These are phyloP conservation scores for Trypoxylus dichotomus DNA, from an alignment of 1,140 invertebrate genomes.

Conservation along the genomic window DNA sequence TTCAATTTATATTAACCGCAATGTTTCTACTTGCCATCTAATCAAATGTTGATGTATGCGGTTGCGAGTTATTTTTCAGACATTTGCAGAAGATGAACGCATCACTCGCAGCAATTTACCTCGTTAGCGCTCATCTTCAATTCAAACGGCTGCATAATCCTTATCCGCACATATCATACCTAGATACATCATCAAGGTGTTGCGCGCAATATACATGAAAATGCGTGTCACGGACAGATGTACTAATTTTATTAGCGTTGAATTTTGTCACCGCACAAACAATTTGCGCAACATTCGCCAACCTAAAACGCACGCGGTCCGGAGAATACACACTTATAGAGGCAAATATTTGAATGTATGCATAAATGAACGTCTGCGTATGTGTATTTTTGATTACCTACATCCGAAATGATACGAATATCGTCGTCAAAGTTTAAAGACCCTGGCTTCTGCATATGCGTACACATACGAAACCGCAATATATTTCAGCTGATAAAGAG, in stretches of 20 bases:
- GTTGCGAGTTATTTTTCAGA: too few relatives aligned
- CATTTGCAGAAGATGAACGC: too few relatives aligned
- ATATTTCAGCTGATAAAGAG: slow-evolving; percentile 2
- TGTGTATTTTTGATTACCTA: slow-evolving; percentile 18
- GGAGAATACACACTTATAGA: neutral
- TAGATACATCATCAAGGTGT: neutral
- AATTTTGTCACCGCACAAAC: slow-evolving; percentile 18
- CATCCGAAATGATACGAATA: slow-evolving; percentile 19
- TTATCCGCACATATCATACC: neutral
- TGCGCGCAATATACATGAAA: neutral
- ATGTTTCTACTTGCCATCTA: too few relatives aligned
- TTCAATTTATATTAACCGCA: too few relatives aligned
- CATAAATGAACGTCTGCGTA: neutral
- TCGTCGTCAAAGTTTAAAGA: slow-evolving; percentile 19
- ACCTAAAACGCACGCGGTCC: neutral
- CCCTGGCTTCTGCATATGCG: neutral
- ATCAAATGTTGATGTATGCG: too few relatives aligned
- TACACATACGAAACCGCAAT: neutral
- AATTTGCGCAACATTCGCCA: neutral
- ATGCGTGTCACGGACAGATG: slow-evolving; percentile 17
- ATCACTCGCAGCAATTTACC: neutral
- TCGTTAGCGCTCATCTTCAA: neutral
- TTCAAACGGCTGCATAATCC: neutral
- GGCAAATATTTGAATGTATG: neutral
- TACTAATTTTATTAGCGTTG: slow-evolving; percentile 18